Evolutionary conservation across 2,113 vertebrate genomes (phyloP).

Genomic region (cattle (Bos taurus)): ARS-UCD2.0 NC_037344.1:4759001-4759500

Average conservation of each 20-base stretch:
- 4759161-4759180: background rate
- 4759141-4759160: background rate
- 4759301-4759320: background rate
- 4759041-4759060: background rate
- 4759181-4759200: background rate
- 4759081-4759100: background rate
- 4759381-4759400: background rate
- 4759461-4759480: background rate
- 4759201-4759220: background rate
- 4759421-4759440: background rate
- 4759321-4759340: background rate
- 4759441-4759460: conserved; percentile 7
- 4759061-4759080: background rate
- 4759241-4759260: background rate
- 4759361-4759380: background rate
- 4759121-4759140: background rate
- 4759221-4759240: background rate
- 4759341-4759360: background rate
- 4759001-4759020: background rate
- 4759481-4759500: background rate
- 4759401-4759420: background rate
- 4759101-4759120: background rate
- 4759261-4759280: background rate
- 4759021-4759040: background rate
- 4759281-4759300: background rate